A percentile compares a stretch with the other conserved stretches of the same genome.
Evolutionary conservation across 2,113 vertebrate genomes (phyloP).

Genomic region (Sturnira hondurensis): DNA sequence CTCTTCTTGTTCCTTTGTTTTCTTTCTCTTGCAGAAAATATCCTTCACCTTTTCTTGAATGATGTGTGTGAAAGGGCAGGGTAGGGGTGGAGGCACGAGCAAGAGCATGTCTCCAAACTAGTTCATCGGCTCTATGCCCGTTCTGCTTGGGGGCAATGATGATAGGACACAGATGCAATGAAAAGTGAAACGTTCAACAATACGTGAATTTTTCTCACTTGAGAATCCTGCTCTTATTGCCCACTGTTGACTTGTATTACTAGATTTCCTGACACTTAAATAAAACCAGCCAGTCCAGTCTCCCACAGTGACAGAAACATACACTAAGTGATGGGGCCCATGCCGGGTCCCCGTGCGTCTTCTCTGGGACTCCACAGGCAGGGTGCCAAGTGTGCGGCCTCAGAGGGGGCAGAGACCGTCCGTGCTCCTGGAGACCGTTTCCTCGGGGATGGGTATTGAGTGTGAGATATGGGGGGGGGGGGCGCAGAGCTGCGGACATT

Average conservation of each 20-base stretch:
- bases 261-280: background rate
- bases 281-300: background rate
- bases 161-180: background rate
- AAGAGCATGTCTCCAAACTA: background rate
- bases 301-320: background rate
- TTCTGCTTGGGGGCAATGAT: background rate
- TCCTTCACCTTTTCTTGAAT: background rate
- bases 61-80: background rate
- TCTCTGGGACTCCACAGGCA: background rate
- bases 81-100: background rate
- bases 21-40: background rate
- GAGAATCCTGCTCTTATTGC: background rate
- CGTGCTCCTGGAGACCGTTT: background rate
- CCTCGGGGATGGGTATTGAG: background rate
- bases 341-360: fast-evolving
- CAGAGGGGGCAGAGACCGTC: background rate
- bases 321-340: background rate
- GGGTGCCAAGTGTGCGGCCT: background rate
- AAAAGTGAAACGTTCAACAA: background rate
- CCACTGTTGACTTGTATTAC: background rate
- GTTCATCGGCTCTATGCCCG: background rate
- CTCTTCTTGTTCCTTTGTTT: background rate
- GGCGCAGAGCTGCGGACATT: background rate
- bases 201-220: background rate
- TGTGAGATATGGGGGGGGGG: too few relatives aligned